These are phyloP conservation scores for Drosophila limbata DNA, from an alignment of 2,888 invertebrate genomes.

Conservation along the genomic window DNA sequence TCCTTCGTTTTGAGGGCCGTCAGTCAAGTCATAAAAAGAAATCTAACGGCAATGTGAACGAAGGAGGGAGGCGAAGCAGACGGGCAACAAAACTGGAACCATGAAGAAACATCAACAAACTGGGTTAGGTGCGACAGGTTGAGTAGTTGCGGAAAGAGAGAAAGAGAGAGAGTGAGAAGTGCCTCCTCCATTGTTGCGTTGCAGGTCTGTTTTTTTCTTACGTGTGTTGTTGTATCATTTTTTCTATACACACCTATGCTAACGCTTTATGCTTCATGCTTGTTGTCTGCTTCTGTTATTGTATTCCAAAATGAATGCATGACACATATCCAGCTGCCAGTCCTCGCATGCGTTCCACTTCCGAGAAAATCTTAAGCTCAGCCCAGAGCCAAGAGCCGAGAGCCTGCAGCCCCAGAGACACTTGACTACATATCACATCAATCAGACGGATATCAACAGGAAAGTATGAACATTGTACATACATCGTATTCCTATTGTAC, in stretches of 20 bases:
- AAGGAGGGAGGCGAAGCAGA: background rate
- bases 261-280: constrained; percentile 50
- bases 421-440: constrained; percentile 27
- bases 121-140: constrained; percentile 67
- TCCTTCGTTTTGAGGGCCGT: constrained; percentile 75
- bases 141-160: constrained; percentile 44
- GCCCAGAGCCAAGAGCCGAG: constrained; percentile 5
- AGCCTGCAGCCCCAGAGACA: constrained; percentile 13
- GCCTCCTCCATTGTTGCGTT: constrained; percentile 36
- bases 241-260: constrained; percentile 57
- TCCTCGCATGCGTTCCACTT: constrained; percentile 45
- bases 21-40: constrained; percentile 74
- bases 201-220: constrained; percentile 28
- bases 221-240: constrained; percentile 4
- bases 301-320: constrained; percentile 73
- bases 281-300: constrained; percentile 66
- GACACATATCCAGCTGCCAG: constrained; percentile 68
- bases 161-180: too few species aligned
- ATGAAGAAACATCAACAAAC: constrained; percentile 65
- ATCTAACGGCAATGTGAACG: constrained; percentile 58
- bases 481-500: background rate
- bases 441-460: constrained; percentile 14
- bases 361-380: constrained; percentile 27
- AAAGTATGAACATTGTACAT: background rate
- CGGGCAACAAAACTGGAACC: constrained; percentile 50